phyloP scores from a whole-genome alignment of 2,113 vertebrate species.

The Caloenas nicobarica region DNA sequence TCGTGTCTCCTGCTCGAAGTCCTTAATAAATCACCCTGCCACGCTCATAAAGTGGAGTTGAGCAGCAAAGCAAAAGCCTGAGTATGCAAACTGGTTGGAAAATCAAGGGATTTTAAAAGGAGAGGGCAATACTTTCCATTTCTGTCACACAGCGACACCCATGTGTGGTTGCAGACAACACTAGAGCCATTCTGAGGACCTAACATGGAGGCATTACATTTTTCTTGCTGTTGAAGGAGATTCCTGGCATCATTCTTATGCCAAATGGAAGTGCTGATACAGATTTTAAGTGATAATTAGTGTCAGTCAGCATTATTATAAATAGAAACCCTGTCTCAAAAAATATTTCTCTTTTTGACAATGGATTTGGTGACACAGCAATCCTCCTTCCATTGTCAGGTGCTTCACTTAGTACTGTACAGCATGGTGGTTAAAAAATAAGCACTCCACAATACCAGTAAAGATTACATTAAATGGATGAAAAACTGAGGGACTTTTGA shows the following conservation, averaged over 20 bases:
- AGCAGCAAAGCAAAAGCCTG: background rate
- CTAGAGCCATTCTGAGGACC: background rate
- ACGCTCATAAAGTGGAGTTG: background rate
- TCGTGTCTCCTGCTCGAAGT: background rate
- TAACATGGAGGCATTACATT: background rate
- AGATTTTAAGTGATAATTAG: slow-evolving; percentile 20
- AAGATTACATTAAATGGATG: background rate
- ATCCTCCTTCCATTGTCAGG: background rate
- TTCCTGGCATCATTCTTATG: background rate
- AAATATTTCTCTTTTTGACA: background rate
- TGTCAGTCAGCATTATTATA: slow-evolving; percentile 25
- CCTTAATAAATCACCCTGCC: slow-evolving; percentile 47
- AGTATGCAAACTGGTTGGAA: background rate
- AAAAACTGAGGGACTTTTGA: background rate
- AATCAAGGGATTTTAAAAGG: background rate
- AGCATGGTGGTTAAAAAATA: background rate
- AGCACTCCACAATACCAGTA: background rate
- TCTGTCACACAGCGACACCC: background rate
- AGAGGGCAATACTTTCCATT: background rate
- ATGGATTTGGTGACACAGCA: background rate
- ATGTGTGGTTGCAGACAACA: fast-evolving
- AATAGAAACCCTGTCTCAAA: slow-evolving; percentile 3
- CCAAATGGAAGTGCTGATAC: slow-evolving; percentile 14
- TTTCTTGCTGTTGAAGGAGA: background rate
- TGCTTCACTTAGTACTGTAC: background rate